Evolutionary conservation across 2,113 vertebrate species (phyloP), one percentile per base, ranked within the genome.

Genomic region (Lamprotornis superbus): DNA sequence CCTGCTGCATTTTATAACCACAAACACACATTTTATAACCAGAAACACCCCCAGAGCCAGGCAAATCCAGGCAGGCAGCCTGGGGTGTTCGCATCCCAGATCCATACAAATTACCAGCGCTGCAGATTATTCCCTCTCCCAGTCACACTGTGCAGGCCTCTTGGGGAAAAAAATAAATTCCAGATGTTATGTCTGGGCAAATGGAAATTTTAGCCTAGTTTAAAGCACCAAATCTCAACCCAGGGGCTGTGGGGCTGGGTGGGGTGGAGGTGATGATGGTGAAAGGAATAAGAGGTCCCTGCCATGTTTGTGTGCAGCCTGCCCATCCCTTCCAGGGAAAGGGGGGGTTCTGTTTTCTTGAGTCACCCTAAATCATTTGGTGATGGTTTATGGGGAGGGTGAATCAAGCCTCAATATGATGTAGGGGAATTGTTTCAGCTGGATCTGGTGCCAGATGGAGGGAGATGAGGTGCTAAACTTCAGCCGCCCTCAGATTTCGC

Each of bases 61-160:
- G 73, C 73, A 57, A 73, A 92, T 74, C 22, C 89, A 83, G 67
- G 68, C 89, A 93, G 94, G 81, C 90, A 91, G 93, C 83, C 80
- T 61, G 89, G 71, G 77, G 46, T 77, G 87, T 46, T 92, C 0
- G 1, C 93, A 96, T 83, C 95, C 95, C 93, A 94, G 81, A 95
- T 97, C 75, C 96, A 91, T 89, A 89, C 84, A 77, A 94, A 97
- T 94, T 52, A 87, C 73, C 3, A 0, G 60, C 89, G 55, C 90
- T 93, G 95, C 21, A 0, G 93, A 89, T 88, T 91, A 46, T 78
- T 93, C 74, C 7, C 39, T 63, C 73, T 83, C 82, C 52, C 65
- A 53, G 31, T 37, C 68, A 53, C 76, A 33, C n/a, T 0, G 3
- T 35, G 75, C 1, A 0, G 21, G 64, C 52, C 47, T 74, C 28